Evolutionary conservation across 2,113 vertebrate genomes (phyloP).

Genomic region (Lagopus leucura): DNA sequence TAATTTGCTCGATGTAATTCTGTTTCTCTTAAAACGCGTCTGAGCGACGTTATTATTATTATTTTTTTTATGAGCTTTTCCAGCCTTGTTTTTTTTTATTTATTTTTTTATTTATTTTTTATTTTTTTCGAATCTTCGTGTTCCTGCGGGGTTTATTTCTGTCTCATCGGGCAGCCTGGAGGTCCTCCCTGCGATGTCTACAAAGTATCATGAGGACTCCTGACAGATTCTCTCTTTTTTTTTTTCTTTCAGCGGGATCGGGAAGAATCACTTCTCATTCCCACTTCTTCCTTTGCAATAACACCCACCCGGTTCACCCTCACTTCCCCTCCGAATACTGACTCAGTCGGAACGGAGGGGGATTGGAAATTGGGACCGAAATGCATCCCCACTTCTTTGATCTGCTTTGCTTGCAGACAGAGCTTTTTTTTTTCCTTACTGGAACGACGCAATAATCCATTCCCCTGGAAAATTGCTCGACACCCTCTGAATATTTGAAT

Average conservation of each 20-base stretch:
- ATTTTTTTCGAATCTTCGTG: constrained; percentile 60
- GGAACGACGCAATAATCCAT: constrained; percentile 20
- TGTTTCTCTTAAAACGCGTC: constrained; percentile 62
- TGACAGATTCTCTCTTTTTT: neutral
- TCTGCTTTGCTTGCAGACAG: constrained; percentile 25
- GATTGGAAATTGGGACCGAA: constrained; percentile 49
- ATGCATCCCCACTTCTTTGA: constrained; percentile 40
- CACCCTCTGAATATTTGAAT: constrained; percentile 20
- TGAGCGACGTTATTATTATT: constrained; percentile 50
- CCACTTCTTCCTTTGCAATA: constrained; percentile 38
- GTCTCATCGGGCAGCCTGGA: constrained; percentile 21
- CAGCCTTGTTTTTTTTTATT: constrained; percentile 42
- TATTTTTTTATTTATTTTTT: neutral
- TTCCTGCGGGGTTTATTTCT: constrained; percentile 66
- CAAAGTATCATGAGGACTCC: constrained; percentile 17
- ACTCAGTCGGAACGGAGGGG: constrained; percentile 37
- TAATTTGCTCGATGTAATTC: constrained; percentile 67
- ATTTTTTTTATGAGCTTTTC: constrained; percentile 60
- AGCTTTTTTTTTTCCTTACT: constrained; percentile 7
- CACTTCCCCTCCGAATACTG: constrained; percentile 60
- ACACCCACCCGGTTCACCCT: constrained; percentile 50
- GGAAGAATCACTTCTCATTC: constrained; percentile 64
- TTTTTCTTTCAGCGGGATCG: neutral
- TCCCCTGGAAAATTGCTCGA: constrained; percentile 35
- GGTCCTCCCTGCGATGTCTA: constrained; percentile 20